Base-by-base conservation (phyloP, 2,888 invertebrate genomes). In the Ligdia adustata region DNA sequence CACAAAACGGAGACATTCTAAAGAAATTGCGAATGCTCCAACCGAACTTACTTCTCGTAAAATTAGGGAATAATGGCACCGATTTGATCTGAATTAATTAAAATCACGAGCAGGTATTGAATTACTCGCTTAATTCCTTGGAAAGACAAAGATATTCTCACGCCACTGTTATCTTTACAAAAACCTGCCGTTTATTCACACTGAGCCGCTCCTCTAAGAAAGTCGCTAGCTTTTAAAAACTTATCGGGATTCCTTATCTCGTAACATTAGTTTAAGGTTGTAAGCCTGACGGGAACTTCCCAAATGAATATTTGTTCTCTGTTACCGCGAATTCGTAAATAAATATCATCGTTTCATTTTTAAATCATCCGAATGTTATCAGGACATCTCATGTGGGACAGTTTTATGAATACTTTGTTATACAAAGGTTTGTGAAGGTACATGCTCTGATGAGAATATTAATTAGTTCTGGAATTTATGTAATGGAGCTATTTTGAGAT, bases 251-350 rank as follows among this genome's bases (percentile, higher is more conserved):
- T 57, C 57, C 60, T 69, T 66, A 82, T 81, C 80, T 75, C 31
- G 43, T 56, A 68, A 68, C 72, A 77, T 81, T 77, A 67, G 70
- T 76, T 75, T 69, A 67, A 62, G 72, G 57, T 60, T 68, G 62
- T 59, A 69, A 66, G 60, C 52, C 44, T 47, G 55, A 46, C 51
- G 45, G 57, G 53, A 34, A 54, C 56, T 64, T 64, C 70, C 64
- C 61, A 75, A 79, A 78, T 75, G 64, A 74, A 75, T 79, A n/a
- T 79, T 78, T 66, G 77, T 75, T 73, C 62, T 64, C 54, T 32
- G 60, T 55, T 69, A 71, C 70, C 57, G 75, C 73, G 68, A 79
- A 79, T 69, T 69, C 67, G 62, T 71, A 72, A 71, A 66, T 53
- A 57, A 62, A 66, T 55, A 46, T 59, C 66, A 72, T 66, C 55